Percentiles rank a stretch among this genome's conserved stretches.
Conservation (phyloP, 1,140 invertebrate species). For the Venturia canescens region DNA sequence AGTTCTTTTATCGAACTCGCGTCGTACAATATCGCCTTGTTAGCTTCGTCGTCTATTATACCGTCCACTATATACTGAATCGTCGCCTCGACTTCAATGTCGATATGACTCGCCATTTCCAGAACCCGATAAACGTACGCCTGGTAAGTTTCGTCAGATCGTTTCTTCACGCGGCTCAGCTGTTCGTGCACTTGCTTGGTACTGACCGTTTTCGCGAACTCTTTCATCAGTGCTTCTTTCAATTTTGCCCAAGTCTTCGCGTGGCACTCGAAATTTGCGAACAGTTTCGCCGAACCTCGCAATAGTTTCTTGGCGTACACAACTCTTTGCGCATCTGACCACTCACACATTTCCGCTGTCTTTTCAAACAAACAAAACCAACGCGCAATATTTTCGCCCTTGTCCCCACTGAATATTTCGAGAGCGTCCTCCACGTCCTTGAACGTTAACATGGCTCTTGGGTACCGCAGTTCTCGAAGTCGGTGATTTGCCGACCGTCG, state of each 20-base stretch:
- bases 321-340: constrained; percentile 54
- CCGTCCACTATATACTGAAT: constrained; percentile 67
- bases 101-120: constrained; percentile 42
- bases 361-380: constrained; percentile 60
- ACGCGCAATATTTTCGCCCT: constrained; percentile 41
- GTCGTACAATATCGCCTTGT: too few relatives aligned
- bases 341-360: constrained; percentile 54
- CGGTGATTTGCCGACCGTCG: too few relatives aligned
- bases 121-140: constrained; percentile 57
- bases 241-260: constrained; percentile 53
- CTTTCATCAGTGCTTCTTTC: constrained; percentile 48
- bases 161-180: constrained; percentile 49
- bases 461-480: constrained; percentile 27
- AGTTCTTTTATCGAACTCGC: too few relatives aligned
- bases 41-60: constrained; percentile 52
- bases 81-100: constrained; percentile 53
- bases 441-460: constrained; percentile 25
- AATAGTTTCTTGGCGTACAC: constrained; percentile 56
- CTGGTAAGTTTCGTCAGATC: constrained; percentile 52
- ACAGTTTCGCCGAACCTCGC: constrained; percentile 55
- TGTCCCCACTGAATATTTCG: constrained; percentile 54
- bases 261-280: constrained; percentile 51
- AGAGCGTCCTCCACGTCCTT: constrained; percentile 55
- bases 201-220: constrained; percentile 51
- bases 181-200: constrained; percentile 50